phyloP scores from a whole-genome alignment of 1,140 invertebrate species.

The Eubasilissa regina region DNA sequence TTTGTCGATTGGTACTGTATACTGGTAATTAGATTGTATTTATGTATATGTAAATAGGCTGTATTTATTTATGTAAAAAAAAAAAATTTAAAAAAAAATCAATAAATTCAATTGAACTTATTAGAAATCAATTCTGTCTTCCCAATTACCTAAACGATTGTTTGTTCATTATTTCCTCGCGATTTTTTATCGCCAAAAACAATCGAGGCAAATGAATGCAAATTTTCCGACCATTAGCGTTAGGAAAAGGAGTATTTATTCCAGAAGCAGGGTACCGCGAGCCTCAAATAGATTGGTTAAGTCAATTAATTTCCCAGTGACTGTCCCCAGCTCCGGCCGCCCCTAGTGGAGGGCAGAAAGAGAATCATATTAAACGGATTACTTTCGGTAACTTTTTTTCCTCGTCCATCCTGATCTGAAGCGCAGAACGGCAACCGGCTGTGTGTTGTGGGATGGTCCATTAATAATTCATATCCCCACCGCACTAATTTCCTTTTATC shows the following conservation, averaged over 20 bases:
- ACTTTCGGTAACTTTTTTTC: constrained; percentile 9
- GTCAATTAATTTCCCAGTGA: constrained; percentile 5
- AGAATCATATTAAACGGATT: constrained; percentile 10
- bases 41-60: too few species aligned
- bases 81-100: too few species aligned
- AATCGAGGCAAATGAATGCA: constrained; percentile 6
- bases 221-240: constrained; percentile 14
- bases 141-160: constrained; percentile 6
- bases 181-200: constrained; percentile 14
- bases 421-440: constrained; percentile 31
- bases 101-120: too few species aligned
- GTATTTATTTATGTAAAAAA: too few species aligned
- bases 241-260: not conserved
- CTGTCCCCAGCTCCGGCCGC: not conserved
- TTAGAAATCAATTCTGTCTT: not conserved
- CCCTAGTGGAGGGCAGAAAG: not conserved
- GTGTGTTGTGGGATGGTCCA: constrained; percentile 17
- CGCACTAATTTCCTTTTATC: constrained; percentile 59
- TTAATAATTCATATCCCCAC: constrained; percentile 56
- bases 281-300: constrained; percentile 19
- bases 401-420: not conserved
- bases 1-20: too few species aligned
- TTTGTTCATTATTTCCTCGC: constrained; percentile 14
- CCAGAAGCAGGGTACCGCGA: not conserved
- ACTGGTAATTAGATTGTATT: too few species aligned